Base-by-base conservation (phyloP, 2,888 invertebrate species). In the Harpalus rubripes region DNA sequence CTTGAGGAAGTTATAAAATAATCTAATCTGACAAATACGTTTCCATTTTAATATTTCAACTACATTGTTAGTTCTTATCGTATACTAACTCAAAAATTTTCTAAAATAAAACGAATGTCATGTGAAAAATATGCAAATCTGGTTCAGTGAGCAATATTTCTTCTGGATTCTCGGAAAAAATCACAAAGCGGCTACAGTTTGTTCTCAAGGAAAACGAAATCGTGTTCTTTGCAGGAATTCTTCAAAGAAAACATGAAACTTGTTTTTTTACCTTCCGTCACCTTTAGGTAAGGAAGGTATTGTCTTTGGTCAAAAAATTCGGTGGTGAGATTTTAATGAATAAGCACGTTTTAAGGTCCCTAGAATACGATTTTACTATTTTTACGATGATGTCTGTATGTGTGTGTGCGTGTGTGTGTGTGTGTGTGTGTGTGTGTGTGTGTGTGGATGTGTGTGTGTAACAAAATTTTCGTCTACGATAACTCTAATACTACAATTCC, bases 121-220 rank as follows among this genome's bases (percentile, higher is more conserved):
- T 80, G 26, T 80, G 80, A 63, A 80, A 80, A 63, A 80, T 63
- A 61, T 59, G 80, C 63, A 80, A 80, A 80, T 80, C 61, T 61
- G 59, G 59, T 80, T 58, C 59, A 80, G 61, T 59, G 61, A 80
- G 61, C 39, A 80, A 39, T 80, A 39, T 80, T 41, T 79, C 61
- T 39, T 61, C 12, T 52, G 10, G 61, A 16, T 81, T 63, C 65
- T 81, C 26, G 61, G 81, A 81, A 65, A 81, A 81, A 63, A 81
- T 41, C 44, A 41, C 41, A 81, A 44, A 81, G 63, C 81, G 44
- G 63, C 63, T 18, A 41, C 72, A 74, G 18, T 32, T 32, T 32
- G 32, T 74, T 63, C 44, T 74, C 72, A 74, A 74, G 72, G 72
- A 74, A 74, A 74, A 74, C 44, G 41, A 8, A 74, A 74, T 74